Conservation (phyloP, 2,888 invertebrate species). For the Lucinisca nassula region DNA sequence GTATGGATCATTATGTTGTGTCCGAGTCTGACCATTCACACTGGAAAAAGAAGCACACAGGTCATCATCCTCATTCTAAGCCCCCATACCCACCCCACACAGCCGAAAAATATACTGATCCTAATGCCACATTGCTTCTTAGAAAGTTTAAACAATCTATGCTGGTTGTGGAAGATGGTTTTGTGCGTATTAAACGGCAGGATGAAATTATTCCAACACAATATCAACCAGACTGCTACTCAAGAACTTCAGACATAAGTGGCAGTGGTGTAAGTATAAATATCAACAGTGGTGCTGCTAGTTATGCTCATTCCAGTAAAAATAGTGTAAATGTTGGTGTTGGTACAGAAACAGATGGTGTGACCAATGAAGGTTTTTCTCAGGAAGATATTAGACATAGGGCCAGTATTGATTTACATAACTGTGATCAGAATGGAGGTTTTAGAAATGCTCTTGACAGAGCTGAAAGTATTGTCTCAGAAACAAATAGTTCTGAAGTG, state of each 20-base stretch:
- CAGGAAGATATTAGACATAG: constrained; percentile 36
- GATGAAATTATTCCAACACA: constrained; percentile 86
- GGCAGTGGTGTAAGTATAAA: constrained; percentile 66
- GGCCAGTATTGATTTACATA: constrained; percentile 9
- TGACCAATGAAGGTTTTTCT: constrained; percentile 45
- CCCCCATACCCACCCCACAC: constrained; percentile 61
- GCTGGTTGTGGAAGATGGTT: constrained; percentile 97
- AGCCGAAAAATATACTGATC: constrained; percentile 63
- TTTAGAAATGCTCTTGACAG: not conserved
- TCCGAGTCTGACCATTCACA: constrained; percentile 58
- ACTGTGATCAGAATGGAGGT: not conserved
- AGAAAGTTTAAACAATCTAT: constrained; percentile 89
- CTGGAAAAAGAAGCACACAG: constrained; percentile 51
- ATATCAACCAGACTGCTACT: constrained; percentile 66
- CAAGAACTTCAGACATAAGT: constrained; percentile 50
- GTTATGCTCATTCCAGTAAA: constrained; percentile 53
- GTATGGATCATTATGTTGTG: constrained; percentile 49
- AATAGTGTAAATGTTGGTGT: constrained; percentile 13
- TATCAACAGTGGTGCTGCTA: constrained; percentile 77
- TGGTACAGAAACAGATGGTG: not conserved
- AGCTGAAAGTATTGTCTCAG: constrained; percentile 2
- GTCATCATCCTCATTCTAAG: not conserved
- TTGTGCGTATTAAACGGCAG: constrained; percentile 94
- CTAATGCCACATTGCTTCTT: constrained; percentile 62
- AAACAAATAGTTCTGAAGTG: constrained; percentile 66